Base-by-base conservation (phyloP, 2,888 invertebrate genomes). In the Diarsia dahlii region DNA sequence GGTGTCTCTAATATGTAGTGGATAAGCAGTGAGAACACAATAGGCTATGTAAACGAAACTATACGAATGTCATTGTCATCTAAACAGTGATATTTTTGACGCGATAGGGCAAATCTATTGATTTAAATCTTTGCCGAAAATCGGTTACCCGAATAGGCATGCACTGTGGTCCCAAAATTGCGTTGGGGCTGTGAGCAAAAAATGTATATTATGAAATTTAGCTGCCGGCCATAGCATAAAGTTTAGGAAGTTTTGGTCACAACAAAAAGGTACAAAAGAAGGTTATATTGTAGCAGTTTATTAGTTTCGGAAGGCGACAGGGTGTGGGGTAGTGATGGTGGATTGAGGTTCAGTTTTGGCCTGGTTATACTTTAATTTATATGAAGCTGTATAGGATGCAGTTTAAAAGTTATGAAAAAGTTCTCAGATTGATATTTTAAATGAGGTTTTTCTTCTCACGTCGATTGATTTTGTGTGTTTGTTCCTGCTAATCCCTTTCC, bases 151-250 rank as follows among this genome's bases (percentile, higher is more conserved):
- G 81, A 87, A 89, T 87, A 84, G 23, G 74, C 80, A 72, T 82
- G 67, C 71, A 80, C 70, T 81, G 76, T 72, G 54, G 71, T 65
- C 79, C 78, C 84, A 83, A 90, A 91, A 92, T 91, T 91, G 90
- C 89, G 87, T 90, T 87, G 78, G 82, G 81, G 85, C 67, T 74
- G 80, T 58, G 83, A 80, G 81, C 90, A 92, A 92, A 92, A 92
- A 92, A 92, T 86, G 46, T 90, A 81, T 90, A 91, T 90, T 90
- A 92, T 89, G 87, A 91, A 92, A 91, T 91, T 91, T 88, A 54
- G 86, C 87, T 73, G 78, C 84, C 77, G 78, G 79, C 80, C 84
- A 82, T 87, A 65, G 67, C 71, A 80, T 69, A 70, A 82, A 85
- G 80, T 84, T 84, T 64, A 65, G 70, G 74, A 89, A 83, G 63